These are phyloP conservation scores for Endomychus coccineus DNA, from an alignment of 2,888 invertebrate species.

Conservation along the genomic window DNA sequence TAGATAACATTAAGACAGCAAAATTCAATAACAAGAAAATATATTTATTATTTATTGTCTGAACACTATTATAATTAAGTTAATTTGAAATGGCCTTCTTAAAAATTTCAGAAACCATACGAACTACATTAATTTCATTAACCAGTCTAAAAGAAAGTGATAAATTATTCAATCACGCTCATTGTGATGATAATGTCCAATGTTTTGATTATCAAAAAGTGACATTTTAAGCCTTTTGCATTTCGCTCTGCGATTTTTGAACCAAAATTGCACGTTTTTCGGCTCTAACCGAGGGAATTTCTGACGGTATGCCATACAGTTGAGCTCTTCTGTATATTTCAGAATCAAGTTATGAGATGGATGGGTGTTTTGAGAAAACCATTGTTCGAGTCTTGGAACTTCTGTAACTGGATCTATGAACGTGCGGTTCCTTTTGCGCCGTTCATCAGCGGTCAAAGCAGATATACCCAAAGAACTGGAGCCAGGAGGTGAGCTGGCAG, in stretches of 20 bases:
- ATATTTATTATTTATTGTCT: no score
- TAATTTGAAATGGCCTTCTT: no score
- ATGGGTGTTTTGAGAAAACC: constrained; percentile 97
- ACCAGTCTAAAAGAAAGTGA: no score
- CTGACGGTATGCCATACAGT: constrained; percentile 93
- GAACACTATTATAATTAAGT: no score
- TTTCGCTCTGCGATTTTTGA: constrained; percentile 97
- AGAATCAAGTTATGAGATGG: constrained; percentile 96
- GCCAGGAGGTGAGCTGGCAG: constrained; percentile 51
- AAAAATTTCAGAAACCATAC: no score
- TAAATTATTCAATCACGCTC: constrained; percentile 54
- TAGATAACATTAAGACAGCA: no score
- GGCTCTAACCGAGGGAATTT: constrained; percentile 98
- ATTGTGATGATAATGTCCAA: constrained; percentile 55
- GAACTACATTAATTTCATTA: no score
- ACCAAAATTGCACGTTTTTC: constrained; percentile 99
- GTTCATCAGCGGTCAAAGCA: constrained; percentile 69
- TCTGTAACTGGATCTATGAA: constrained; percentile 99
- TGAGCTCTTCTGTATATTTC: constrained; percentile 95
- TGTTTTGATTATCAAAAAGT: constrained; percentile 66
- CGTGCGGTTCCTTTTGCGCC: constrained; percentile 91
- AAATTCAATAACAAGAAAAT: no score
- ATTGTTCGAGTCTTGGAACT: constrained; percentile 87
- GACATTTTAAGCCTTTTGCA: constrained; percentile 94
- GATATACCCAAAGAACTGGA: constrained; percentile 50